Base-by-base conservation (phyloP, 1,140 invertebrate species). In the Eurosta solidaginis region DNA sequence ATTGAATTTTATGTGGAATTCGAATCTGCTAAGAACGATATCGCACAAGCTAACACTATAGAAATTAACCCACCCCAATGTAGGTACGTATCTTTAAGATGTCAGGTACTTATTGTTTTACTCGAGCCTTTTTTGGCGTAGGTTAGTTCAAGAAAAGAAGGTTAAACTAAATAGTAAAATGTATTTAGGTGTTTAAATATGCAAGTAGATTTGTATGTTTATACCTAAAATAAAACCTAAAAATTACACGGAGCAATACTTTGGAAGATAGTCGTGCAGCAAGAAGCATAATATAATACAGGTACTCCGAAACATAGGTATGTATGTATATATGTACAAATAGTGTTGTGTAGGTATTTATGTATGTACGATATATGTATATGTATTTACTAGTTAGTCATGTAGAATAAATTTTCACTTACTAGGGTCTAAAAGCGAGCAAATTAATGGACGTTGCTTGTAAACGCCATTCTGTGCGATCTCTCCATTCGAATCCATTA, bases 371-470 rank as follows among this genome's bases (percentile, higher is more conserved):
- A n/a, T n/a, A n/a, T n/a, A n/a, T n/a, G n/a, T n/a, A n/a, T 40
- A 63, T 68, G 59, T 68, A 68, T 29, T 68, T 68, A 20, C 33
- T 17, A 40, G 40, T 68, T n/a, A n/a, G n/a, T n/a, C n/a, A n/a
- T n/a, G n/a, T n/a, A n/a, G n/a, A n/a, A 17, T 33, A 68, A 36
- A 63, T 63, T 63, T 63, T 68, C 47, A 86, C 84, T 87, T 87
- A 87, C 86, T 84, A 74, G 85, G 86, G 83, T 87, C 84, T 81
- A 87, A 83, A 81, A 87, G 81, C 78, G 85, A 85, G 78, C 86
- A 87, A 82, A 87, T 85, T 45, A 86, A 81, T 78, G 85, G 84
- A 40, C 83, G 84, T 79, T 83, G 82, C 79, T 86, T 87, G 81
- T 81, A 83, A 79, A 85, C 81, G 79, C 84, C 85, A 78, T 87